Conservation (phyloP, 2,888 invertebrate genomes). For the Hemaris fuciformis region DNA sequence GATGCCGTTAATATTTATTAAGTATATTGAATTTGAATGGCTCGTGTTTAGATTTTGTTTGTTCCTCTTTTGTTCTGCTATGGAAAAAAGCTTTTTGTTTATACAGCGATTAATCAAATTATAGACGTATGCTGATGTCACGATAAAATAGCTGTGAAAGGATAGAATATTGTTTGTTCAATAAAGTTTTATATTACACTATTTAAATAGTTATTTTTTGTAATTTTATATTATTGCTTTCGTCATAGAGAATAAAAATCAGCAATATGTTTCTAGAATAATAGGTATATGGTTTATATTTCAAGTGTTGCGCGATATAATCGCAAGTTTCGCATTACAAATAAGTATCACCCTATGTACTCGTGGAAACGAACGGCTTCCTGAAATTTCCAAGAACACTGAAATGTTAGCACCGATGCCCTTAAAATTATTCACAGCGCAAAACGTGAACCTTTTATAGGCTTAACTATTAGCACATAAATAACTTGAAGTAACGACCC, state of each 20-base stretch:
- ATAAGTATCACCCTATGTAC: not conserved
- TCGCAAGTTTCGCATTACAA: not conserved
- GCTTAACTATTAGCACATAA: not conserved
- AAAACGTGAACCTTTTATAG: not conserved
- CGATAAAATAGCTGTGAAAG: not conserved
- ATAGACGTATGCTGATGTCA: not conserved
- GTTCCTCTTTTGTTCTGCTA: not conserved
- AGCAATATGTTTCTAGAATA: not conserved
- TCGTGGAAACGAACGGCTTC: not conserved
- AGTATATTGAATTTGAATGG: not conserved
- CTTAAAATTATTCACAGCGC: not conserved
- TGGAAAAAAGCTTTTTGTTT: not conserved
- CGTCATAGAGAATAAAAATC: not conserved
- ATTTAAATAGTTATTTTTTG: not conserved
- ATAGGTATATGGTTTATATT: not conserved
- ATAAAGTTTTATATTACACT: not conserved
- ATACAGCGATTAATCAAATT: not conserved
- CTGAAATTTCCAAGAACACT: not conserved
- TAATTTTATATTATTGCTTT: not conserved
- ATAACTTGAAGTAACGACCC: conserved; percentile 15
- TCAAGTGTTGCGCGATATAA: not conserved
- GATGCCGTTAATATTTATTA: conserved; percentile 5
- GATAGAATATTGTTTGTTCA: not conserved
- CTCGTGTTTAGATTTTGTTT: not conserved
- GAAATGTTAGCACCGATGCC: not conserved